phyloP scores from a whole-genome alignment of 2,888 invertebrate genomes.

The Drosophila putrida region DNA sequence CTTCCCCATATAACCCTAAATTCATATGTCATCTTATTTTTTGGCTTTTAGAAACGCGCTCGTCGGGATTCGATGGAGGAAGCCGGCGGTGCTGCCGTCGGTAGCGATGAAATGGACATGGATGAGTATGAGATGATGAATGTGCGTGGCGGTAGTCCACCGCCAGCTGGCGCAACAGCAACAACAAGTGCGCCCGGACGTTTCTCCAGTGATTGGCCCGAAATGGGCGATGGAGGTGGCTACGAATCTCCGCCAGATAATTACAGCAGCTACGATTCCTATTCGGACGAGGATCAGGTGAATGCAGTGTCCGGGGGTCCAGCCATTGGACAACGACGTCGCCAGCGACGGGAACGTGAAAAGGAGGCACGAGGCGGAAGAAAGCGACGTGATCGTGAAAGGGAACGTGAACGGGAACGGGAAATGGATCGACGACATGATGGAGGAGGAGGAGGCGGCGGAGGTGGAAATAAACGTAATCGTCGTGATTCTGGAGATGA shows the following conservation, averaged over 20 bases:
- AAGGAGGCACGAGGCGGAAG: slow-evolving; percentile 82
- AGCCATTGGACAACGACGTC: slow-evolving; percentile 79
- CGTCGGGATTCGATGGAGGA: slow-evolving; percentile 51
- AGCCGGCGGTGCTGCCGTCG: slow-evolving; percentile 77
- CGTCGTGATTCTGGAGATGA: slow-evolving; percentile 88
- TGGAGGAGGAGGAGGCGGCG: slow-evolving; percentile 78
- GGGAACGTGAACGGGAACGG: slow-evolving; percentile 58
- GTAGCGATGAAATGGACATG: slow-evolving; percentile 81
- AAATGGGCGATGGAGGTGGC: slow-evolving; percentile 74
- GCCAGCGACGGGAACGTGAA: slow-evolving; percentile 73
- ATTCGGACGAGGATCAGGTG: slow-evolving; percentile 82
- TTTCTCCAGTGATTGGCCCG: slow-evolving; percentile 52
- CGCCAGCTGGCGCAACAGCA: slow-evolving; percentile 56
- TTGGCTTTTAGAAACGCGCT: slow-evolving; percentile 56
- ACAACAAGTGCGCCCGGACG: neutral
- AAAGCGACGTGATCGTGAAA: slow-evolving; percentile 85
- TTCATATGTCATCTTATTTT: too few relatives aligned
- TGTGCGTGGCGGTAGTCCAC: slow-evolving; percentile 91
- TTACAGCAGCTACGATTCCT: slow-evolving; percentile 87
- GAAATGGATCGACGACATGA: slow-evolving; percentile 85
- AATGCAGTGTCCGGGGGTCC: neutral
- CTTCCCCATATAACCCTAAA: neutral
- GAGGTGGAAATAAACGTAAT: slow-evolving; percentile 85
- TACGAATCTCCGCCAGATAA: slow-evolving; percentile 87
- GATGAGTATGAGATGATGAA: slow-evolving; percentile 94